Evolutionary conservation across 2,113 vertebrate genomes (phyloP), one percentile per base, ranked within the genome.

Genomic region (Ciconia maguari): DNA sequence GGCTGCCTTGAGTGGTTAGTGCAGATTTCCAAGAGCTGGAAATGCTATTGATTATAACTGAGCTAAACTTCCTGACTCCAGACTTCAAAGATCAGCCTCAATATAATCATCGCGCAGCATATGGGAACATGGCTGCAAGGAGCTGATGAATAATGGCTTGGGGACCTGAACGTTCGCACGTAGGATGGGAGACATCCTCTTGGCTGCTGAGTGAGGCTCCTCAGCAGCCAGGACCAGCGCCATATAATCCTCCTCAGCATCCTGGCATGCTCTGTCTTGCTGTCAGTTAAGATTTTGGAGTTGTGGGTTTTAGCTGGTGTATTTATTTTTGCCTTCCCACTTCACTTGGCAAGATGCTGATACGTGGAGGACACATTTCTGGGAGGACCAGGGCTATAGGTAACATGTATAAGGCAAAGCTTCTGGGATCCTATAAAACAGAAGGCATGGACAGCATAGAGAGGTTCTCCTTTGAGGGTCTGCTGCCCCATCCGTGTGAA

Each of bases 11-110:
- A 80, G 86, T 74, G 92, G 88, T 69, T 74, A 55, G 83, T 60
- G 52, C 94, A 87, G 89, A 92, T 93, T 93, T 91, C 61, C 78
- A 94, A 93, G 93, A 96, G 93, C 94, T 97, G 94, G 93, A 96
- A 96, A 91, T 42, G 84, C 84, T 85, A 88, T 91, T 96, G 97
- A 95, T 97, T 97, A 72, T 62, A 92, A 84, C 95, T 58, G 66
- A 93, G 91, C 91, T 95, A 90, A 97, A 93, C 91, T 94, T 96
- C 93, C 91, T 82, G 92, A 72, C 83, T 94, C 88, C 82, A 90
- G 90, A 91, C 78, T 72, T 92, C 96, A 89, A 92, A 94, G 86
- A 93, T 96, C 79, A 95, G 82, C 68, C 88, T 85, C 91, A 69
- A 34, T 54, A 65, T 69, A 95, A 90, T 89, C 84, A 94, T 83